These are phyloP conservation scores for Harpegnathos saltator DNA, from an alignment of 1,140 invertebrate species.

Conservation along the genomic window DNA sequence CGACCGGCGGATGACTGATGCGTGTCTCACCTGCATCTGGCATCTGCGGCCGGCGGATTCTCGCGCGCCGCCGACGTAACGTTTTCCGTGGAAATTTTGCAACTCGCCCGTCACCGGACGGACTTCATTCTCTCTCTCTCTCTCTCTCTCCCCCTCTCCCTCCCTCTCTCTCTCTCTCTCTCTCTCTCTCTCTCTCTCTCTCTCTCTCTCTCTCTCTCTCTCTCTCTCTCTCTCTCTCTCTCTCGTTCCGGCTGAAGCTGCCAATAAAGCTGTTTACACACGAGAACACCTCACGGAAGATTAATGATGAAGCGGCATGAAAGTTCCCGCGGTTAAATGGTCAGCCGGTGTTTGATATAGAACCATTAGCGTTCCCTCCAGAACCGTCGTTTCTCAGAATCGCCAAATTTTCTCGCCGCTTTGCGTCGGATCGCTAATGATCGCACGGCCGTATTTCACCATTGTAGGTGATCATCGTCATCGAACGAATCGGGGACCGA, in stretches of 20 bases:
- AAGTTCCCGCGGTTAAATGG: constrained; percentile 78
- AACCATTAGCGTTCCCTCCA: constrained; percentile 80
- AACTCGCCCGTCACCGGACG: constrained; percentile 54
- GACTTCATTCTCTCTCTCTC: constrained; percentile 6
- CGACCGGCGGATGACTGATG: constrained; percentile 10
- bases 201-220: no score
- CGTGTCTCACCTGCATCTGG: constrained; percentile 69
- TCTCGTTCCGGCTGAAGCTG: neutral
- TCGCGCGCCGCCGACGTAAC: constrained; percentile 5
- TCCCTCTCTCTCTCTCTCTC: constrained; percentile 2
- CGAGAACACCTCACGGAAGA: constrained; percentile 80
- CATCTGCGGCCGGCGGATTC: constrained; percentile 64
- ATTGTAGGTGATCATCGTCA: constrained; percentile 44
- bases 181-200: neutral
- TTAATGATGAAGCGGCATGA: constrained; percentile 80
- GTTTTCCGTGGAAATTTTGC: constrained; percentile 72
- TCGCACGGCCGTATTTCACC: constrained; percentile 49
- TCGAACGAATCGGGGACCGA: neutral
- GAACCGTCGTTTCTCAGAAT: constrained; percentile 63
- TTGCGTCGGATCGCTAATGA: constrained; percentile 70
- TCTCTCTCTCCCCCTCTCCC: no score
- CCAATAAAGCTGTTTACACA: constrained; percentile 81
- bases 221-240: constrained; percentile 29
- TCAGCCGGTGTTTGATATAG: constrained; percentile 79
- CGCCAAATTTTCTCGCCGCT: constrained; percentile 34